phyloP scores from a whole-genome alignment of 1,140 invertebrate species.

The Ceratoteleas bidentatus region DNA sequence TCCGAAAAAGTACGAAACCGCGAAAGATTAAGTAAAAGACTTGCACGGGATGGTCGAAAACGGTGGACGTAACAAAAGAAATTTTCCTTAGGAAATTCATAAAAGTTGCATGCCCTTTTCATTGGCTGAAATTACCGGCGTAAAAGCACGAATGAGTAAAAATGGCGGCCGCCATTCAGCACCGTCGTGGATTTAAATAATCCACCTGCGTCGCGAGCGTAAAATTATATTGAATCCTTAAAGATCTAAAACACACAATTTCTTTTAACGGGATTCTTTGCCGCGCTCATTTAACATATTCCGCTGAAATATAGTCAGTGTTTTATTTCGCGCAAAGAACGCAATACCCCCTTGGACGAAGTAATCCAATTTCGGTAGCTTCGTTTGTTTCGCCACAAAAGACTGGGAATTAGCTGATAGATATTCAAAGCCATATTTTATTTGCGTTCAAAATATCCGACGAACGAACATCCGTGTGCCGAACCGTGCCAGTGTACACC shows the following conservation, averaged over 20 bases:
- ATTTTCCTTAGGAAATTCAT: slow-evolving; percentile 59
- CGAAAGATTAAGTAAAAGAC: slow-evolving; percentile 45
- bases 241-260: slow-evolving; percentile 27
- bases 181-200: slow-evolving; percentile 48
- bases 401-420: slow-evolving; percentile 11
- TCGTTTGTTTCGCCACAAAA: slow-evolving; percentile 4
- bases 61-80: slow-evolving; percentile 50
- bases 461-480: slow-evolving; percentile 31
- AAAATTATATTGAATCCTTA: slow-evolving; percentile 45
- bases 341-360: neutral
- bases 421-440: slow-evolving; percentile 33
- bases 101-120: slow-evolving; percentile 54
- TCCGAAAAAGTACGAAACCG: slow-evolving; percentile 39
- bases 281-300: slow-evolving; percentile 21
- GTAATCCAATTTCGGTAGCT: slow-evolving; percentile 13
- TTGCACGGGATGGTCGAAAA: slow-evolving; percentile 17
- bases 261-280: slow-evolving; percentile 23
- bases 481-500: slow-evolving; percentile 31
- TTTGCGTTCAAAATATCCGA: slow-evolving; percentile 20
- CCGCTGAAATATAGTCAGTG: slow-evolving; percentile 5
- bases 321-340: slow-evolving; percentile 21
- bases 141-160: slow-evolving; percentile 38
- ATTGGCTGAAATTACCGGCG: slow-evolving; percentile 39
- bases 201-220: slow-evolving; percentile 29
- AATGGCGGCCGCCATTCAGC: slow-evolving; percentile 40